Conservation (phyloP, 2,797 vertebrate genomes). For the Antennarius maculatus region DNA sequence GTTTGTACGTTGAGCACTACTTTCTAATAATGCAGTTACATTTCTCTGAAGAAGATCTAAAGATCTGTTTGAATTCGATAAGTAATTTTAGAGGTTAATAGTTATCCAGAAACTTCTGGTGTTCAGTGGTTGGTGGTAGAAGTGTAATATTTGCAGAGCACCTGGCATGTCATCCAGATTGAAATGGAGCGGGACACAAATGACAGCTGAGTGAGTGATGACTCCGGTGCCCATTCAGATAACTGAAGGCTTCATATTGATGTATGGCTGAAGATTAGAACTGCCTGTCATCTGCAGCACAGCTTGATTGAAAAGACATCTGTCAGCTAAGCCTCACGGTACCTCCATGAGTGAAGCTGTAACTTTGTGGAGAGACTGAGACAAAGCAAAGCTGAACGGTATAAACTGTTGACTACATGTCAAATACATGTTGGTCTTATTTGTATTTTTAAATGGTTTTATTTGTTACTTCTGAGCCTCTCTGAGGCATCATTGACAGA, state of each 20-base stretch:
- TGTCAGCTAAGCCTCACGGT: conserved; percentile 1
- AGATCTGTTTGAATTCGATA: too few relatives aligned
- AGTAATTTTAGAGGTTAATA: background rate
- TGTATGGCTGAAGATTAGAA: conserved; percentile 30
- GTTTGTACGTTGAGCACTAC: too few relatives aligned
- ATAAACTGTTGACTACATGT: background rate
- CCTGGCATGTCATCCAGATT: conserved; percentile 12
- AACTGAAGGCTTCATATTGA: conserved; percentile 16
- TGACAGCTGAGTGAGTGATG: conserved; percentile 29
- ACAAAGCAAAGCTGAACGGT: background rate
- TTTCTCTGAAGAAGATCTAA: background rate
- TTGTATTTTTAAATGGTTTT: background rate
- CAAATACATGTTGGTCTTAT: background rate
- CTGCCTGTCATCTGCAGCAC: conserved; percentile 34
- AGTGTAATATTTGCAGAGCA: conserved; percentile 17
- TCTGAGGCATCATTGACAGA: background rate
- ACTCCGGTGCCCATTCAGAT: conserved; percentile 22
- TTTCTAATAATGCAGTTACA: background rate
- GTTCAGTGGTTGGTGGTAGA: conserved; percentile 1
- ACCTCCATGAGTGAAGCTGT: background rate
- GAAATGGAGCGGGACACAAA: conserved; percentile 22
- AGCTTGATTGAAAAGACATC: conserved; percentile 19
- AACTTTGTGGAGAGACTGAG: background rate
- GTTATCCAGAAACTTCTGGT: background rate
- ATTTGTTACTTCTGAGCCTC: background rate